Percentiles rank a stretch among this genome's conserved stretches.
Evolutionary conservation across 2,888 invertebrate species (phyloP).

Genomic region (Digitonthophagus gazella): DNA sequence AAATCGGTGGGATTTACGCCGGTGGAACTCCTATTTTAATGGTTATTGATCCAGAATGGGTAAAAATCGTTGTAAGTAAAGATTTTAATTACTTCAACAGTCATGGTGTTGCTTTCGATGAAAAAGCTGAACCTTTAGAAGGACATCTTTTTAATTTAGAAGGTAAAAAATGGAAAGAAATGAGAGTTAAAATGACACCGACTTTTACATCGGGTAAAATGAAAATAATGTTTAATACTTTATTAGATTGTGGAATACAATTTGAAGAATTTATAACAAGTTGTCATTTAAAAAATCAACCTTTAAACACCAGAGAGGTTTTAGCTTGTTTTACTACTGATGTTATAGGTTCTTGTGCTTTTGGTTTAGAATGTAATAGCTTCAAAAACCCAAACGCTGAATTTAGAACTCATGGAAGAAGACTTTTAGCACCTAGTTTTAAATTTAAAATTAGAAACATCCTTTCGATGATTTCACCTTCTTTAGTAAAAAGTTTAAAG

Average conservation of each 20-base stretch:
- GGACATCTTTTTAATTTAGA: slow-evolving; percentile 24
- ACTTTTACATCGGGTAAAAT: slow-evolving; percentile 24
- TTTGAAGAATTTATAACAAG: slow-evolving; percentile 8
- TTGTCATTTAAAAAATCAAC: background rate
- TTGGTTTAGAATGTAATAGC: slow-evolving; percentile 24
- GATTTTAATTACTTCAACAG: slow-evolving; percentile 61
- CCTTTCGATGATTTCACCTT: background rate
- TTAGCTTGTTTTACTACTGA: slow-evolving; percentile 25
- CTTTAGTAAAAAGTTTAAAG: background rate
- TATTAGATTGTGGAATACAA: slow-evolving; percentile 18
- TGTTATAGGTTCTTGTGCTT: slow-evolving; percentile 25
- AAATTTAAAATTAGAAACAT: background rate
- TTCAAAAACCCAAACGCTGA: slow-evolving; percentile 24
- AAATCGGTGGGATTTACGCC: slow-evolving; percentile 19
- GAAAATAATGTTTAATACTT: slow-evolving; percentile 23
- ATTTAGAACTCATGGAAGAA: slow-evolving; percentile 23
- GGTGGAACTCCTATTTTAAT: slow-evolving; percentile 31
- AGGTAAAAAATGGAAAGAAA: slow-evolving; percentile 20
- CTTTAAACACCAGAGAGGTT: slow-evolving; percentile 25
- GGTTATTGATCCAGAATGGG: slow-evolving; percentile 23
- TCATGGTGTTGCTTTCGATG: slow-evolving; percentile 49
- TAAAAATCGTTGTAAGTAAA: slow-evolving; percentile 53
- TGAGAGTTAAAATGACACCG: slow-evolving; percentile 23
- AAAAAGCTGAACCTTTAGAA: slow-evolving; percentile 18
- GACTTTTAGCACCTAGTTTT: slow-evolving; percentile 6